Percentiles rank a stretch among this genome's conserved stretches.
These are phyloP conservation scores for Tiliacea citrago DNA, from an alignment of 2,888 invertebrate genomes.

Conservation along the genomic window DNA sequence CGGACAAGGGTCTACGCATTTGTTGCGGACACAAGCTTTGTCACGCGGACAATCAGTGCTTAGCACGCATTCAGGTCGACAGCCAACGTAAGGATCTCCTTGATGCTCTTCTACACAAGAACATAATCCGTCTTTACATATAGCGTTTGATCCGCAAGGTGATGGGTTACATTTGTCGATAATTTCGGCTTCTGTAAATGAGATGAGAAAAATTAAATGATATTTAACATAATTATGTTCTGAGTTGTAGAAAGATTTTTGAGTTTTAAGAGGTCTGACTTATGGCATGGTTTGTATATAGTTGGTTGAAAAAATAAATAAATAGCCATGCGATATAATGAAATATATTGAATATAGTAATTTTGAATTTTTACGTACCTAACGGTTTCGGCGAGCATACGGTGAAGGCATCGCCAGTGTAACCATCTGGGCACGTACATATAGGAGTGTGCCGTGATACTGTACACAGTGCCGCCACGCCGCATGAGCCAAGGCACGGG, in stretches of 20 bases:
- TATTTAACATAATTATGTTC: background rate
- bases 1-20: conserved; percentile 93
- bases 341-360: background rate
- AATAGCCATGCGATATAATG: background rate
- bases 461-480: conserved; percentile 90
- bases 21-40: conserved; percentile 92
- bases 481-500: conserved; percentile 94
- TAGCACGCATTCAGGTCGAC: conserved; percentile 93
- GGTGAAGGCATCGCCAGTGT: conserved; percentile 92
- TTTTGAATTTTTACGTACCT: conserved; percentile 70
- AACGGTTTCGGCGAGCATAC: conserved; percentile 86
- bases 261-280: background rate
- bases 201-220: conserved; percentile 15
- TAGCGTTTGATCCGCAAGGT: conserved; percentile 92
- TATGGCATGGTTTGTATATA: background rate
- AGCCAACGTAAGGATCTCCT: conserved; percentile 93
- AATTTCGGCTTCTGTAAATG: conserved; percentile 73
- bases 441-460: conserved; percentile 94
- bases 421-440: conserved; percentile 93
- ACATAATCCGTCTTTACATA: conserved; percentile 91
- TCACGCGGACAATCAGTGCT: conserved; percentile 92
- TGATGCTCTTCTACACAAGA: conserved; percentile 91
- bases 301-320: background rate
- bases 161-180: conserved; percentile 91
- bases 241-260: background rate